Conservation (phyloP, 2,113 vertebrate genomes). For the Scytalopus superciliaris region DNA sequence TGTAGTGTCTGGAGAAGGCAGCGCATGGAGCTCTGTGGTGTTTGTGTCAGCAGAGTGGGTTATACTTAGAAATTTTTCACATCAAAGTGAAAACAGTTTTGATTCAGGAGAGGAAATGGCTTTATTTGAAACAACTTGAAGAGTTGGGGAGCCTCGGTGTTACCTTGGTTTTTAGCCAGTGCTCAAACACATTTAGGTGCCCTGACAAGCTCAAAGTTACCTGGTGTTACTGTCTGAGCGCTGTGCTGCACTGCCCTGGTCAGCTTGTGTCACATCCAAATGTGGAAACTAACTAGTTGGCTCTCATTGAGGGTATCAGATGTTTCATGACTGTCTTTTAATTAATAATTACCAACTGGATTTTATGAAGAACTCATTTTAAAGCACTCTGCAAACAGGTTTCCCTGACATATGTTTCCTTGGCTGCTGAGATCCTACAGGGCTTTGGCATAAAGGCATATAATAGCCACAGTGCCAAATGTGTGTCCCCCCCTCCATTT, state of each 20-base stretch:
- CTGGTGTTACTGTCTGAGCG: neutral
- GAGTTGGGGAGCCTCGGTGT: neutral
- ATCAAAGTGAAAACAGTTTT: neutral
- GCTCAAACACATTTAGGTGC: neutral
- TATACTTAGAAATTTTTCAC: neutral
- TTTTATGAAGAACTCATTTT: conserved; percentile 45
- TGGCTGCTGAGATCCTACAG: neutral
- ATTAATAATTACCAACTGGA: conserved; percentile 43
- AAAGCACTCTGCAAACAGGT: conserved; percentile 31
- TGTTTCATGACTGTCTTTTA: conserved; percentile 17
- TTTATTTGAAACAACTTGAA: neutral
- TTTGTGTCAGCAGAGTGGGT: neutral
- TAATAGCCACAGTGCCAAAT: neutral
- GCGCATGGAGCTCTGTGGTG: neutral
- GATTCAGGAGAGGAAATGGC: neutral
- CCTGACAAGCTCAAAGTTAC: neutral
- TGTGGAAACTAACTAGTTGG: neutral
- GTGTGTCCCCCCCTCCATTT: rapidly evolving
- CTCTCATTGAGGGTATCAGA: neutral
- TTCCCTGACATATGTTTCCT: conserved; percentile 22
- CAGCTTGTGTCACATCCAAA: neutral
- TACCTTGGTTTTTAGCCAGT: neutral
- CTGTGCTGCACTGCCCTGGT: neutral
- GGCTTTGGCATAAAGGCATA: neutral
- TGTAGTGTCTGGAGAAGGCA: neutral